Base-by-base conservation (phyloP, 1,140 invertebrate species). In the Drosophila baimaii region DNA sequence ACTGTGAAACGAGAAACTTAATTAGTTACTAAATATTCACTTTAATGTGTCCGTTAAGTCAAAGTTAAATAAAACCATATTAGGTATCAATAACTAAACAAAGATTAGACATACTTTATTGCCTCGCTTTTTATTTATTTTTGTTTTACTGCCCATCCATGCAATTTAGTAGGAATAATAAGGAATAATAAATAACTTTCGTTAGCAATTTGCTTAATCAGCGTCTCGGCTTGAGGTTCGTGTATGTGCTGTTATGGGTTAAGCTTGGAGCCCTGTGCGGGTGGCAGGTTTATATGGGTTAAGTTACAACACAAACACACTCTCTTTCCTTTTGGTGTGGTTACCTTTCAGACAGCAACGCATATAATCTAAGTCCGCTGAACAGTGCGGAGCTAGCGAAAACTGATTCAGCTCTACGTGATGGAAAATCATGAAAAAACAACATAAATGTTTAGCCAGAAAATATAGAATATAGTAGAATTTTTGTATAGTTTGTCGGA, bases 1-100 rank as follows among this genome's bases (percentile, higher is more conserved):
- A 97, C 97, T 98, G 93, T 7, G 93, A 9, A 41, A 21, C 12
- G 13, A 57, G 15, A 46, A 46, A 39, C 19, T 5, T 37, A 33
- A 52, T 52, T 44, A 51, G 31, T 63, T 47, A 55, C 19, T n/a
- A n/a, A n/a, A 12, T 12, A 21, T 23, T 59, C 55, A 31, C 7
- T 35, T 23, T 21, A 29, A n/a, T 5, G 12, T 27, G 12, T 27
- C 13, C 21, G 27, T 10, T 68, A 35, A 54, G 33, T 57, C 33
- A 55, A 25, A 19, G 55, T 65, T 82, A 77, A 80, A 23, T 71
- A 49, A 39, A 33, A 69, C 61, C 46, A 58, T n/a, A 71, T 57
- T 71, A 78, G 57, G 39, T 35, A 55, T 63, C 43, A 73, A 59
- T 39, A 56, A 64, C 9, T 44, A 54, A 58, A 78, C 41, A 39